A percentile compares a stretch with the other conserved stretches of the same genome.
phyloP scores from a whole-genome alignment of 2,888 invertebrate species.

The Nomada hirtipes region DNA sequence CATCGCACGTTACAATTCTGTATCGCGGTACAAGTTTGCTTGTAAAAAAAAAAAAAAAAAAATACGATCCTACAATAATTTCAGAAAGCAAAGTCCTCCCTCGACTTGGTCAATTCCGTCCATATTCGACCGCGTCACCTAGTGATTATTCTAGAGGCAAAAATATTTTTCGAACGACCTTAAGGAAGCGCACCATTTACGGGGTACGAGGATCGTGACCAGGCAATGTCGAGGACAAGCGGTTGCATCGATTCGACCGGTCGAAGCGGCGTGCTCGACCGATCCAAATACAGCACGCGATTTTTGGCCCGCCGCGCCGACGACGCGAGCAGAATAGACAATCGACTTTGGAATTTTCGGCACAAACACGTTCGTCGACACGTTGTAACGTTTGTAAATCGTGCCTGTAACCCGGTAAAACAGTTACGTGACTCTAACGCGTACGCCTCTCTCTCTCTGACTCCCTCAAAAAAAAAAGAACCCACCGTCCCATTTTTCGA shows the following conservation, averaged over 20 bases:
- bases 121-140: slow-evolving; percentile 14
- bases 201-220: slow-evolving; percentile 37
- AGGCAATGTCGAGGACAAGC: slow-evolving; percentile 61
- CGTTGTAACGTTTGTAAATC: slow-evolving; percentile 62
- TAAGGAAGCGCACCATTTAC: slow-evolving; percentile 53
- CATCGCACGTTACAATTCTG: slow-evolving; percentile 3
- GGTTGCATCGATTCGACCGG: slow-evolving; percentile 59
- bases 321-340: slow-evolving; percentile 62
- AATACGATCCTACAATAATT: not conserved
- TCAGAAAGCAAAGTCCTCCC: too few relatives aligned
- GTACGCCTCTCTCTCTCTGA: not conserved
- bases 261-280: slow-evolving; percentile 56
- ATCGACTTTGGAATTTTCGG: slow-evolving; percentile 60
- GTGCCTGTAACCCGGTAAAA: slow-evolving; percentile 62
- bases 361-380: slow-evolving; percentile 57
- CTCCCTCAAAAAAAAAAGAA: too few relatives aligned
- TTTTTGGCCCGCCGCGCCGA: slow-evolving; percentile 22
- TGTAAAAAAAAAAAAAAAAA: accelerated
- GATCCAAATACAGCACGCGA: slow-evolving; percentile 71
- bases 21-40: not conserved
- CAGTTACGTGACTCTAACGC: slow-evolving; percentile 65
- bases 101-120: slow-evolving; percentile 7
- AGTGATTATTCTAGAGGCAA: slow-evolving; percentile 33
- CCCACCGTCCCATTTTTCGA: slow-evolving; percentile 1
- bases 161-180: slow-evolving; percentile 36